Base-by-base conservation (phyloP, 2,797 vertebrate species). In the Pelodytes ibericus region DNA sequence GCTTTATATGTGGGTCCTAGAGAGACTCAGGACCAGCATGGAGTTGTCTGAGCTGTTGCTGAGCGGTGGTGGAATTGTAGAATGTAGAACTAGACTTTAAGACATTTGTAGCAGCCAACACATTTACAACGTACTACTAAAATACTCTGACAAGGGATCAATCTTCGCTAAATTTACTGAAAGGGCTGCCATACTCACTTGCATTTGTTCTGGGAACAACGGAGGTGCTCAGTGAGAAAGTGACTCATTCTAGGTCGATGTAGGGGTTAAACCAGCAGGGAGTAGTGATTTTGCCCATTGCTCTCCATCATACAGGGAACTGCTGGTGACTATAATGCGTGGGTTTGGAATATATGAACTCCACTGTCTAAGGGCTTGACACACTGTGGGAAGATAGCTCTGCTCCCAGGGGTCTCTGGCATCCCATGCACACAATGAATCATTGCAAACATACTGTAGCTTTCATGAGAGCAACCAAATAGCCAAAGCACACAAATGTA, bases 301-400 rank as follows among this genome's bases (percentile, higher is more conserved):
- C 74, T 57, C 66, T 31, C 47, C 41, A 61, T 36, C 64, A 27
- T n/a, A 56, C 18, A 47, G 27, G 60, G 60, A 71, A 29, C 75
- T 65, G 62, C 53, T 59, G 51, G 62, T 59, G 26, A 41, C 36
- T 67, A 47, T 8, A 59, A 33, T 67, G 72, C 63, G 67, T 77
- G 69, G 75, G 75, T 58, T 65, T 30, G 27, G 68, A 63, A 57
- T 64, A 30, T 49, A 65, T 71, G 41, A 77, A 71, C 60, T 77
- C 67, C 60, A 47, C 59, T 70, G 60, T 64, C 20, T 26, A 2
- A 71, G 53, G 67, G 49, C 67, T 61, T 74, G 73, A 68, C 73
- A 75, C 64, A 61, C 51, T 77, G 75, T 77, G 30, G 75, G 75
- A 77, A 69, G 75, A 77, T 62, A 70, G 51, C 75, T 71, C 24